A percentile compares a stretch with the other conserved stretches of the same genome.
Evolutionary conservation across 2,113 vertebrate genomes (phyloP).

Genomic region (Hucho hucho): DNA sequence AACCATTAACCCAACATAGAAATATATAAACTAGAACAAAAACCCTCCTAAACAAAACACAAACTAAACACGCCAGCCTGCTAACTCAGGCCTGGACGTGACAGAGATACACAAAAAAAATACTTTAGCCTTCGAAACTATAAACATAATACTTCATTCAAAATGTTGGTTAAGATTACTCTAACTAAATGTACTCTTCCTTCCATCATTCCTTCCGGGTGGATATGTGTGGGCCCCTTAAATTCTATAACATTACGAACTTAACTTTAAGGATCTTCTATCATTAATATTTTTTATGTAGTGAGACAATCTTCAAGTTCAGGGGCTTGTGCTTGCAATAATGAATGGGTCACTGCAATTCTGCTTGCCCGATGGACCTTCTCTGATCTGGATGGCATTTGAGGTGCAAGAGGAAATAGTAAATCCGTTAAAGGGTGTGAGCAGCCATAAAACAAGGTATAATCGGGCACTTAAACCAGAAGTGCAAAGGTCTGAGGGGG

Average conservation of each 20-base stretch:
- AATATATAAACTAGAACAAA: too few relatives aligned
- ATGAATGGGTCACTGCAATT: constrained; percentile 25
- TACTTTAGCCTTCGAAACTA: constrained; percentile 9
- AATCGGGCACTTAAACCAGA: constrained; percentile 36
- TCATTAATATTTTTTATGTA: background rate
- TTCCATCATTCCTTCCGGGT: background rate
- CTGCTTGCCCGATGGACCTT: constrained; percentile 10
- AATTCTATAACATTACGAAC: background rate
- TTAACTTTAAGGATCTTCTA: background rate
- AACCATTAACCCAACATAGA: too few relatives aligned
- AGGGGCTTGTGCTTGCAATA: constrained; percentile 12
- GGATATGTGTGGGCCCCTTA: background rate
- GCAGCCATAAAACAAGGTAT: constrained; percentile 42
- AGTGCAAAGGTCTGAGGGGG: constrained; percentile 2
- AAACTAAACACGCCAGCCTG: too few relatives aligned
- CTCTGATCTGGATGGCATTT: constrained; percentile 43
- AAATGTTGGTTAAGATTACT: background rate
- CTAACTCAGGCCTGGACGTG: too few relatives aligned
- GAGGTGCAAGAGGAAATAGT: constrained; percentile 36
- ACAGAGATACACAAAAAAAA: background rate
- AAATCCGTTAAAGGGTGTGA: constrained; percentile 18
- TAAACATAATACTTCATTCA: background rate
- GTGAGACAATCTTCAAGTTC: background rate
- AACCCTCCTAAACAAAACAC: too few relatives aligned
- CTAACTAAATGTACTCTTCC: background rate